These are phyloP conservation scores for Poecile atricapillus DNA, from an alignment of 2,113 vertebrate genomes.

Conservation along the genomic window DNA sequence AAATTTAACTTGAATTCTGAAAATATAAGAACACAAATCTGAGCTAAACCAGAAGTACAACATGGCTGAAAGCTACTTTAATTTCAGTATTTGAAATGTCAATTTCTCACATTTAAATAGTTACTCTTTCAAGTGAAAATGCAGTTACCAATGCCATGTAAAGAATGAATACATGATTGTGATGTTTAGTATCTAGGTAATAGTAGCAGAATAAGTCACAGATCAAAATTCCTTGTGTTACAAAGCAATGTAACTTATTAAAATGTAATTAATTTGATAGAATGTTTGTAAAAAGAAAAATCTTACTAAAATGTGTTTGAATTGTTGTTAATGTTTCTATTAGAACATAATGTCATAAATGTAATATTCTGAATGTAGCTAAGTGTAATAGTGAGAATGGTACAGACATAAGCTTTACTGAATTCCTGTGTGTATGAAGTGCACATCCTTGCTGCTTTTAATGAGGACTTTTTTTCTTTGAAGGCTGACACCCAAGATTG, in stretches of 20 bases:
- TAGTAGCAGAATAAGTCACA: background rate
- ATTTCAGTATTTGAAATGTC: background rate
- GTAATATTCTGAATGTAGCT: background rate
- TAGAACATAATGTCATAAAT: background rate
- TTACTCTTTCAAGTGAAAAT: background rate
- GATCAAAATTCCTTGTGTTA: background rate
- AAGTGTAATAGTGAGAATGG: background rate
- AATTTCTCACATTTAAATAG: background rate
- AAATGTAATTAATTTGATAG: background rate
- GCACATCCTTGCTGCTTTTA: background rate
- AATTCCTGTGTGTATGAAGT: background rate
- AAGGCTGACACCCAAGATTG: constrained; percentile 97
- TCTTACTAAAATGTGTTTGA: background rate
- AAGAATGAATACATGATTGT: background rate
- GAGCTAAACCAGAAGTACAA: background rate
- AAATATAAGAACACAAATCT: background rate
- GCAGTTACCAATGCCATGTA: background rate
- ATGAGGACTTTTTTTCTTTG: constrained; percentile 21
- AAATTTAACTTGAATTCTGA: background rate
- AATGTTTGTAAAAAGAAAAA: background rate
- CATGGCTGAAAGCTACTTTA: background rate
- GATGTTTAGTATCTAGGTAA: background rate
- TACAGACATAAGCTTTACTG: background rate
- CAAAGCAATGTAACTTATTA: background rate
- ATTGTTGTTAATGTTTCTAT: background rate